Percentiles rank a stretch among this genome's conserved stretches.
phyloP scores from a whole-genome alignment of 2,113 vertebrate species.

The Chascanopsetta lugubris region DNA sequence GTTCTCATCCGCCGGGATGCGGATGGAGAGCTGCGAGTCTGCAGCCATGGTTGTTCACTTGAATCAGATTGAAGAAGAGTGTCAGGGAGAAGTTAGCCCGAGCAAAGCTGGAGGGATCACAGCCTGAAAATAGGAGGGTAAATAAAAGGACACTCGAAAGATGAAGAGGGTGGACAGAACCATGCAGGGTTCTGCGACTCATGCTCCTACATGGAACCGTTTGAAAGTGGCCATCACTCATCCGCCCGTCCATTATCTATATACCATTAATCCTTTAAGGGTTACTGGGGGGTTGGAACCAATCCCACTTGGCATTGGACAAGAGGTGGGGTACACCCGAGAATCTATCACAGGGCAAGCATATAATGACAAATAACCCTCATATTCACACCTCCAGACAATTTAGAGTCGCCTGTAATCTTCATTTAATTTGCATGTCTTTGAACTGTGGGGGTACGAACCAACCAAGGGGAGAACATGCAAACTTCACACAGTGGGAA shows the following conservation, averaged over 20 bases:
- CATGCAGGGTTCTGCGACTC: neutral
- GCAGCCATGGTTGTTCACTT: slow-evolving; percentile 45
- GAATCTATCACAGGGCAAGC: too few relatives aligned
- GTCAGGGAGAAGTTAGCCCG: slow-evolving; percentile 33
- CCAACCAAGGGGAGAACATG: too few relatives aligned
- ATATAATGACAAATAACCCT: neutral
- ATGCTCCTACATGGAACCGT: neutral
- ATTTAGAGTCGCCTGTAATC: too few relatives aligned
- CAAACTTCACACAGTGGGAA: too few relatives aligned
- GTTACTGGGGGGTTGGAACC: neutral
- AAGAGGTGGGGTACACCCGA: neutral
- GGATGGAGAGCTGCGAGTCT: slow-evolving; percentile 33
- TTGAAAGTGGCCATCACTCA: neutral
- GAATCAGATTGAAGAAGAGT: slow-evolving; percentile 38
- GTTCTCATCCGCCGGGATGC: slow-evolving; percentile 37
- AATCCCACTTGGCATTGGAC: neutral
- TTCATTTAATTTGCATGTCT: too few relatives aligned
- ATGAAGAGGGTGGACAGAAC: neutral
- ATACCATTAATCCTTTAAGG: neutral
- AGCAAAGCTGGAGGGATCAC: slow-evolving; percentile 35
- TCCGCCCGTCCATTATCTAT: neutral
- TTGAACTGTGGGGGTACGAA: too few relatives aligned
- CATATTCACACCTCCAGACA: neutral
- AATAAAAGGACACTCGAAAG: slow-evolving; percentile 17
- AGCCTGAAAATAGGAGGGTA: slow-evolving; percentile 4